Evolutionary conservation across 1,140 invertebrate genomes (phyloP).

Genomic region (Drosophila asahinai): DNA sequence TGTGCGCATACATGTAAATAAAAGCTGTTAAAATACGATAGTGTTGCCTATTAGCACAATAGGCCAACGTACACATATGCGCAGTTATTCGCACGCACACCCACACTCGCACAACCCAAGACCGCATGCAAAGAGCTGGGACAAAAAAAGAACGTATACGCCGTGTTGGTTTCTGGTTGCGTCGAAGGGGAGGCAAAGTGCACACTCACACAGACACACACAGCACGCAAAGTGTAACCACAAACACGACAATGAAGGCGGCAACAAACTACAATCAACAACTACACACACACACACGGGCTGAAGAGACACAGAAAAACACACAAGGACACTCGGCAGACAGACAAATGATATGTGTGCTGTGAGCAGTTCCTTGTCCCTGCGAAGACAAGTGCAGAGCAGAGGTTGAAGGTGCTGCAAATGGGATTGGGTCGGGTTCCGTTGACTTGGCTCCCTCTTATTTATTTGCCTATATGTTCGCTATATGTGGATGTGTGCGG

Average conservation of each 20-base stretch:
- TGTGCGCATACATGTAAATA: constrained; percentile 61
- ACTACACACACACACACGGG: constrained; percentile 21
- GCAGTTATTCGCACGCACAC: constrained; percentile 31
- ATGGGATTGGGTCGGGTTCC: constrained; percentile 39
- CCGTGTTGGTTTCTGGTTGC: constrained; percentile 35
- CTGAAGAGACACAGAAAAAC: constrained; percentile 14
- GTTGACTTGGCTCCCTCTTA: constrained; percentile 39
- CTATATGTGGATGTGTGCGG: constrained; percentile 25
- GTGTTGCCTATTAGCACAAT: constrained; percentile 80
- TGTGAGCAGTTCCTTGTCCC: constrained; percentile 47
- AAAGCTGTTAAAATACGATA: constrained; percentile 83
- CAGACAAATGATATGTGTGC: constrained; percentile 74
- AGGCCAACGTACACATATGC: constrained; percentile 61
- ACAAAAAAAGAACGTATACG: constrained; percentile 45
- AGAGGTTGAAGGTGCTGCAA: constrained; percentile 36
- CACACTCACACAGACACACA: constrained; percentile 39
- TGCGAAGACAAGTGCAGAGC: constrained; percentile 48
- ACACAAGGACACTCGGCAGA: constrained; percentile 38
- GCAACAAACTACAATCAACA: constrained; percentile 67
- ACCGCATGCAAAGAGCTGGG: constrained; percentile 59
- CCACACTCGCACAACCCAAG: constrained; percentile 8
- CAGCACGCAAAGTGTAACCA: constrained; percentile 71
- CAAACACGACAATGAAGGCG: constrained; percentile 73
- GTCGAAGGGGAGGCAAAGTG: constrained; percentile 12
- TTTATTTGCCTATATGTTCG: constrained; percentile 52